phyloP scores from a whole-genome alignment of 2,113 vertebrate genomes.

The Pelvicachromis taeniatus region DNA sequence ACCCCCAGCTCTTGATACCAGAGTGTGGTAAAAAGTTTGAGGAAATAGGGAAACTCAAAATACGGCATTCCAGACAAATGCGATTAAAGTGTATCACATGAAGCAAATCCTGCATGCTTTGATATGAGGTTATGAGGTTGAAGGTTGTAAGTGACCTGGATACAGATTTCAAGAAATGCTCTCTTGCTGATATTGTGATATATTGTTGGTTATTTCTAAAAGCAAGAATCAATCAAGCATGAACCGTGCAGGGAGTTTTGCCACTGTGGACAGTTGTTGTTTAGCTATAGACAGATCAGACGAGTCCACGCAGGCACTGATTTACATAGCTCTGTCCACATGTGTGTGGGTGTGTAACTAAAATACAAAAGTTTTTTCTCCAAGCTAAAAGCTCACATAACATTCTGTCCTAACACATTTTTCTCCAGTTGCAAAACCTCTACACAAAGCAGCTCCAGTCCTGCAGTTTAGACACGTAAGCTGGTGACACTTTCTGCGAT shows the following conservation, averaged over 20 bases:
- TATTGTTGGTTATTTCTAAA: not conserved
- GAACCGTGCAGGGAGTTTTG: not conserved
- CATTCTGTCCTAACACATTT: not conserved
- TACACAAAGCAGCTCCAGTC: not conserved
- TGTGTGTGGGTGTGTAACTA: not conserved
- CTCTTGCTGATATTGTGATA: not conserved
- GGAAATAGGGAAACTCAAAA: conserved; percentile 70
- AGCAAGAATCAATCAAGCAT: not conserved
- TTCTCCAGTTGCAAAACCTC: not conserved
- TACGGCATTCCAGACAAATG: conserved; percentile 70
- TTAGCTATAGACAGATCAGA: not conserved
- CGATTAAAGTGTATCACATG: conserved; percentile 61
- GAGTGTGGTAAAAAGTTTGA: conserved; percentile 62
- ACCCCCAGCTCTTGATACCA: conserved; percentile 33
- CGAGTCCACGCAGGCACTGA: not conserved
- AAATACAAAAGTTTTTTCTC: not conserved
- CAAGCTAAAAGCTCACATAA: not conserved
- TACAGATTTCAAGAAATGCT: not conserved
- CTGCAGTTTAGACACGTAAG: not conserved
- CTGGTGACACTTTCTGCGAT: not conserved
- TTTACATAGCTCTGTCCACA: not conserved
- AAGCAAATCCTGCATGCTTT: conserved; percentile 36
- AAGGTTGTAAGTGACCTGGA: not conserved
- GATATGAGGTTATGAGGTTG: conserved; percentile 45
- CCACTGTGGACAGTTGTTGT: not conserved